Conservation (phyloP, 2,888 invertebrate genomes). For the Drosophila mayaguana region DNA sequence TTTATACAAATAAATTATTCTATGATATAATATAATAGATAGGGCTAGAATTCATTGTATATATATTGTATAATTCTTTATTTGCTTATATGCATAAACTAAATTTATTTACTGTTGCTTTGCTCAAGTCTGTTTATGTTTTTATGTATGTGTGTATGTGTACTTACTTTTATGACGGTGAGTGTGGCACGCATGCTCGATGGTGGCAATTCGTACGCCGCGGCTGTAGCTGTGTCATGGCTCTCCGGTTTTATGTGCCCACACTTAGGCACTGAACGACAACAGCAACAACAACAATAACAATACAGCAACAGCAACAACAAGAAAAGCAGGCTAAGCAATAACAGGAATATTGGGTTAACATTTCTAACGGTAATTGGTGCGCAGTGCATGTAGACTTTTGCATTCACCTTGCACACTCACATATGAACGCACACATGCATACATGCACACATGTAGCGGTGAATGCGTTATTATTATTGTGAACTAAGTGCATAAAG, state of each 20-base stretch:
- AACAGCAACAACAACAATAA: conserved; percentile 7
- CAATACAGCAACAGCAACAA: conserved; percentile 8
- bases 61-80: background rate
- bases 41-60: background rate
- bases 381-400: conserved; percentile 52
- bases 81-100: background rate
- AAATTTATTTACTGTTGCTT: background rate
- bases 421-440: conserved; percentile 12
- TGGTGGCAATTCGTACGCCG: conserved; percentile 18
- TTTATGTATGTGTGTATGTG: background rate
- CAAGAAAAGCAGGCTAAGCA: conserved; percentile 35
- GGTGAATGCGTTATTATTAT: conserved; percentile 30
- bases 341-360: conserved; percentile 58
- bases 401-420: conserved; percentile 54
- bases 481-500: conserved; percentile 34
- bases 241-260: conserved; percentile 36
- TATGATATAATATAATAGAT: no score
- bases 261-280: conserved; percentile 25
- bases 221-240: conserved; percentile 21
- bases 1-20: no score
- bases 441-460: background rate
- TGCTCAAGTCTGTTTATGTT: background rate
- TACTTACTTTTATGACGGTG: conserved; percentile 11
- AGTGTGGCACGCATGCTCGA: conserved; percentile 28
- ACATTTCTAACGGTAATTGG: conserved; percentile 59